phyloP scores from a whole-genome alignment of 2,888 invertebrate species.

The Spodoptera picta region DNA sequence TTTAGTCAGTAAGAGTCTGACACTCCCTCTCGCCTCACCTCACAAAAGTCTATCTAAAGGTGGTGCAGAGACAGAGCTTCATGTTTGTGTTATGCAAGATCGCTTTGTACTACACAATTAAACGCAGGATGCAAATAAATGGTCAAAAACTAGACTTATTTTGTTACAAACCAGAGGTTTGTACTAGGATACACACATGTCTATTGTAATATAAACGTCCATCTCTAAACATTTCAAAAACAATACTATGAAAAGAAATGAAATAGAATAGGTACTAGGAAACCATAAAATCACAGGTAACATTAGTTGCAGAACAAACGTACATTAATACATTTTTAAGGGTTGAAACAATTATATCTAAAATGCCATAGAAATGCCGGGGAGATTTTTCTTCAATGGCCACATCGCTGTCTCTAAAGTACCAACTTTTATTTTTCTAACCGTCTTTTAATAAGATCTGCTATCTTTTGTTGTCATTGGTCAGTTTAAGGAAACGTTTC shows the following conservation, averaged over 20 bases:
- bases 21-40: too few species aligned
- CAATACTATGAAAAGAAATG: background rate
- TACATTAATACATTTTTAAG: slow-evolving; percentile 6
- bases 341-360: slow-evolving; percentile 37
- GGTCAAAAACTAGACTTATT: too few species aligned
- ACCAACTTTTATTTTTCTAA: slow-evolving; percentile 24
- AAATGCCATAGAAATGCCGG: slow-evolving; percentile 41
- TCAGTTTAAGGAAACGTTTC: background rate
- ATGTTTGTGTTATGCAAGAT: too few species aligned
- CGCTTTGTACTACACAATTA: too few species aligned
- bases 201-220: too few species aligned
- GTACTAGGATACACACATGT: too few species aligned
- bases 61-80: too few species aligned
- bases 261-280: background rate
- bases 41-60: too few species aligned
- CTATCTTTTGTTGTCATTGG: slow-evolving; percentile 15
- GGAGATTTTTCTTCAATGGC: slow-evolving; percentile 8
- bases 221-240: too few species aligned
- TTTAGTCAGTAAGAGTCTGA: too few species aligned
- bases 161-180: too few species aligned
- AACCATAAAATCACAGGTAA: slow-evolving; percentile 1
- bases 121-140: too few species aligned
- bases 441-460: background rate
- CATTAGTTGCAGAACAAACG: slow-evolving; percentile 9
- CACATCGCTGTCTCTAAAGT: slow-evolving; percentile 20